Percentiles rank a stretch among this genome's conserved stretches.
phyloP scores from a whole-genome alignment of 1,140 invertebrate genomes.

The Mesaphorura yosii region DNA sequence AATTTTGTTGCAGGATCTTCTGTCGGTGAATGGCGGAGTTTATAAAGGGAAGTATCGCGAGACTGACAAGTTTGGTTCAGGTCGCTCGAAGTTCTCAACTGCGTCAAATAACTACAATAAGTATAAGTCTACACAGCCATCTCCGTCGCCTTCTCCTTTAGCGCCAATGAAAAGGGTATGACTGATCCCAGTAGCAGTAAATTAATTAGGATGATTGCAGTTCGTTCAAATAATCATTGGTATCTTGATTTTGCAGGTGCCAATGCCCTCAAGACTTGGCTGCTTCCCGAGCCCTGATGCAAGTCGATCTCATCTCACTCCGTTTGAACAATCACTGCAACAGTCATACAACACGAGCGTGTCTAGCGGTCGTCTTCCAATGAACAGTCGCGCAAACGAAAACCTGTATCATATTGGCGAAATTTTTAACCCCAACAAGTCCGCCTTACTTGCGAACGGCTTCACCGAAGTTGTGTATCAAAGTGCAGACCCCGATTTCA shows the following conservation, averaged over 20 bases:
- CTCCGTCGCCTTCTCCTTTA: conserved; percentile 30
- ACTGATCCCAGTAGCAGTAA: background rate
- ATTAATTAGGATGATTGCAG: background rate
- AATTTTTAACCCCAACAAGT: conserved; percentile 36
- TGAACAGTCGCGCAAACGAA: conserved; percentile 31
- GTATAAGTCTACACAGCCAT: conserved; percentile 30
- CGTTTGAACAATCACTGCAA: conserved; percentile 19
- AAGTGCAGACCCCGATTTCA: conserved; percentile 36
- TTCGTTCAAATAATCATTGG: background rate
- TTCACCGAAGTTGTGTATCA: conserved; percentile 38
- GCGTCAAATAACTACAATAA: conserved; percentile 31
- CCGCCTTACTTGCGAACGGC: conserved; percentile 23
- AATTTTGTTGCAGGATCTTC: conserved; percentile 30
- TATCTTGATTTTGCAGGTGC: conserved; percentile 18
- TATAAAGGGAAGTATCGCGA: too few relatives aligned
- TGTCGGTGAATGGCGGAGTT: conserved; percentile 22
- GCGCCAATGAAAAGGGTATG: conserved; percentile 31
- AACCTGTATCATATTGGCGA: conserved; percentile 39
- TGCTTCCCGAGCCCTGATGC: conserved; percentile 28
- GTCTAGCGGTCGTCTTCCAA: conserved; percentile 29
- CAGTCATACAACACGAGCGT: conserved; percentile 26
- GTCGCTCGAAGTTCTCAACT: conserved; percentile 30
- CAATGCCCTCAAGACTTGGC: conserved; percentile 26
- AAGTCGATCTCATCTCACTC: conserved; percentile 27
- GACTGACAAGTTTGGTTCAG: conserved; percentile 30